Percentiles rank a stretch among this genome's conserved stretches.
Conservation (phyloP, 2,113 vertebrate genomes). For the Ophiodon elongatus region DNA sequence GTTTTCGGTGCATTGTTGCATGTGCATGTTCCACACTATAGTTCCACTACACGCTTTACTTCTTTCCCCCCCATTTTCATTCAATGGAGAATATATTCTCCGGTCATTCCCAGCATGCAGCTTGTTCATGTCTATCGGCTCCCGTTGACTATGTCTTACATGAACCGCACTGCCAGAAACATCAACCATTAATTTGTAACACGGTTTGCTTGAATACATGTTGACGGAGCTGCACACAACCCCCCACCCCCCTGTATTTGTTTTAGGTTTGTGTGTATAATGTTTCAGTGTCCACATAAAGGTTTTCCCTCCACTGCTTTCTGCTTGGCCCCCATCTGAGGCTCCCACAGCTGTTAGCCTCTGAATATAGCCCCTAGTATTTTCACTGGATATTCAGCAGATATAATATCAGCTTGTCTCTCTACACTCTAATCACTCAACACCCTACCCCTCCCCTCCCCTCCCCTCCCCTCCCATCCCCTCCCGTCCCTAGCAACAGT, state of each 20-base stretch:
- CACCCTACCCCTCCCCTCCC: constrained; percentile 4
- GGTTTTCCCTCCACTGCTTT: constrained; percentile 22
- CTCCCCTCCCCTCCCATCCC: neutral
- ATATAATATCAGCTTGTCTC: constrained; percentile 65
- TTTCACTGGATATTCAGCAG: constrained; percentile 61
- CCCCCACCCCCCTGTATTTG: constrained; percentile 5
- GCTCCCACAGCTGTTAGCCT: constrained; percentile 65
- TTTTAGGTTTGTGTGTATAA: constrained; percentile 22
- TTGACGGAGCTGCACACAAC: constrained; percentile 27
- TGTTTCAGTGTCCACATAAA: constrained; percentile 1
- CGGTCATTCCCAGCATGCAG: constrained; percentile 50
- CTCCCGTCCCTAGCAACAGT: constrained; percentile 74
- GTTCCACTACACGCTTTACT: constrained; percentile 45
- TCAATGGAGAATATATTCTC: constrained; percentile 51
- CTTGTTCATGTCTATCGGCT: constrained; percentile 39
- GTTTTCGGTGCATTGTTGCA: constrained; percentile 31
- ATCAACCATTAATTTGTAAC: constrained; percentile 55
- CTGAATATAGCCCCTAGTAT: constrained; percentile 72
- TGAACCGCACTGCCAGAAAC: constrained; percentile 39
- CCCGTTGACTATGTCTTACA: constrained; percentile 40
- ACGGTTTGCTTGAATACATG: constrained; percentile 29
- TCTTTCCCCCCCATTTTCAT: constrained; percentile 18
- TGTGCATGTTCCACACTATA: constrained; percentile 53
- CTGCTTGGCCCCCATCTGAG: constrained; percentile 34
- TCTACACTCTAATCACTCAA: constrained; percentile 36